phyloP scores from a whole-genome alignment of 2,797 vertebrate genomes.

The Poeciliopsis infans region DNA sequence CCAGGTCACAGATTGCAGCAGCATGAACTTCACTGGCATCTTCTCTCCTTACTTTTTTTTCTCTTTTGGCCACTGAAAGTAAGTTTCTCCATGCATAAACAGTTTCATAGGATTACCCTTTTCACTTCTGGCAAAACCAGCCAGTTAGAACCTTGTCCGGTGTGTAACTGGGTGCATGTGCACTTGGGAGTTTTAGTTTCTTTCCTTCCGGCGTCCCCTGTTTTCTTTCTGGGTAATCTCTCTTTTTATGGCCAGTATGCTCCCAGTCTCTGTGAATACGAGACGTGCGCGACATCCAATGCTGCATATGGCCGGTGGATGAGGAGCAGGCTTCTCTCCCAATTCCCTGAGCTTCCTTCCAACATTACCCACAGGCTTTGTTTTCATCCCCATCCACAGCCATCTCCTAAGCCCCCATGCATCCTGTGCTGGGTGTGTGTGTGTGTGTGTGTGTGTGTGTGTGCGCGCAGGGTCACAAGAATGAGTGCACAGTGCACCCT shows the following conservation, averaged over 20 bases:
- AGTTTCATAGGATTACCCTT: constrained; percentile 63
- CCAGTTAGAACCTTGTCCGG: constrained; percentile 25
- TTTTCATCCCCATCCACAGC: constrained; percentile 73
- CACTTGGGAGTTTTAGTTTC: constrained; percentile 29
- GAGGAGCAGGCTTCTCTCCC: constrained; percentile 52
- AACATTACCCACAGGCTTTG: constrained; percentile 73
- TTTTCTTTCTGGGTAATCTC: constrained; percentile 33
- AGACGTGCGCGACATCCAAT: constrained; percentile 17
- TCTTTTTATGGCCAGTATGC: constrained; percentile 51
- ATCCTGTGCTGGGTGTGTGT: constrained; percentile 19
- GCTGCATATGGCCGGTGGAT: constrained; percentile 46
- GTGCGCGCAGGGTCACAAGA: constrained; percentile 40
- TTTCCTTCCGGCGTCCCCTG: constrained; percentile 29
- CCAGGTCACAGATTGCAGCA: constrained; percentile 58
- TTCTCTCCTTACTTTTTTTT: constrained; percentile 39
- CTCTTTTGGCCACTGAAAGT: constrained; percentile 47
- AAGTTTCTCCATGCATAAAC: constrained; percentile 52
- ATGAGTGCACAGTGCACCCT: constrained; percentile 62
- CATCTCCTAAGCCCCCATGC: constrained; percentile 62
- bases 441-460: background rate
- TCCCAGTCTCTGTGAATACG: constrained; percentile 27
- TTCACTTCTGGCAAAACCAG: constrained; percentile 51
- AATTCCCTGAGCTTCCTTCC: constrained; percentile 64
- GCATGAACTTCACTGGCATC: constrained; percentile 61
- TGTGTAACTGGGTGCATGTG: constrained; percentile 24